phyloP scores from a whole-genome alignment of 2,113 vertebrate genomes.

The Lates calcarifer region DNA sequence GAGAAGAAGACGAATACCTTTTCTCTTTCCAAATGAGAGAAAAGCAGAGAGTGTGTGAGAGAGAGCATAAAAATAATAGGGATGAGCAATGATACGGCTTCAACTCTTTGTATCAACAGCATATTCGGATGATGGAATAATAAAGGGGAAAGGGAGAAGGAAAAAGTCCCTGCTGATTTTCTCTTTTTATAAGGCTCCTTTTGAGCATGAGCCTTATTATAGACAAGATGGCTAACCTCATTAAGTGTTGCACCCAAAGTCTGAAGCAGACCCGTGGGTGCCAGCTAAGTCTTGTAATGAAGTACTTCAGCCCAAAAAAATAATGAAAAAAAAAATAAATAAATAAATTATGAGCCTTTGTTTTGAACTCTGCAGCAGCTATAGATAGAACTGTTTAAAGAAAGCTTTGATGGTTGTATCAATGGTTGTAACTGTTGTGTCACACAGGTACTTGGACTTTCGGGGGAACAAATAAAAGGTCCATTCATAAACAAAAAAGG shows the following conservation, averaged over 20 bases:
- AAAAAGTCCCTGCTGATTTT: neutral
- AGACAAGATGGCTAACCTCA: neutral
- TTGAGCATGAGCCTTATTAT: slow-evolving; percentile 17
- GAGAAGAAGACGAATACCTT: neutral
- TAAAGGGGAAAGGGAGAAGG: neutral
- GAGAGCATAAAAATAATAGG: neutral
- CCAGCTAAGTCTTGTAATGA: slow-evolving; percentile 7
- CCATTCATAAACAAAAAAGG: neutral
- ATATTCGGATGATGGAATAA: neutral
- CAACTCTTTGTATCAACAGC: neutral
- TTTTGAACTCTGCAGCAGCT: slow-evolving; percentile 4
- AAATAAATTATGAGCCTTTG: neutral
- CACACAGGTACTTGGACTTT: neutral
- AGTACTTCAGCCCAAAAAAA: neutral
- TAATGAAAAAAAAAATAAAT: slow-evolving; percentile 11
- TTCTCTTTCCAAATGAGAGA: slow-evolving; percentile 1
- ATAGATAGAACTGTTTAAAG: neutral
- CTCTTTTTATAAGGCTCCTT: slow-evolving; percentile 16
- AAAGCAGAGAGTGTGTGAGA: neutral
- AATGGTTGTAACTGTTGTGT: neutral
- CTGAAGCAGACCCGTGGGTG: neutral
- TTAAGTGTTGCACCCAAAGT: neutral
- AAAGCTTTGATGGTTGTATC: neutral
- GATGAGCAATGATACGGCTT: neutral
- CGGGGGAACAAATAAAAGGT: neutral